Evolutionary conservation across 2,888 invertebrate species (phyloP).

Genomic region (Andrena minutula): DNA sequence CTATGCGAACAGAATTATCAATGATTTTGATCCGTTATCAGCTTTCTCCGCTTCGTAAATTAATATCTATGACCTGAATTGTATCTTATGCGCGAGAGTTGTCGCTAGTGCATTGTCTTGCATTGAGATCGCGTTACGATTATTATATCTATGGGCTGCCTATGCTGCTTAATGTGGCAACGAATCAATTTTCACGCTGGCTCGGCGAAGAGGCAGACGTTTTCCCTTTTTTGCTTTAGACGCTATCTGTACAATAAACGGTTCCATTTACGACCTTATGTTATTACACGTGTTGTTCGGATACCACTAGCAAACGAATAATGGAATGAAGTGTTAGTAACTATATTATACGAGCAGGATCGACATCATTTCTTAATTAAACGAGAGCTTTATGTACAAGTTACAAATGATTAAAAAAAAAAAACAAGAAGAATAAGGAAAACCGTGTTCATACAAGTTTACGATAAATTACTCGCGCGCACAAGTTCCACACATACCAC

Average conservation of each 20-base stretch:
- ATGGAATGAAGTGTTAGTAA: slow-evolving; percentile 68
- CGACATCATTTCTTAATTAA: slow-evolving; percentile 42
- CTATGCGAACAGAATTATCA: slow-evolving; percentile 61
- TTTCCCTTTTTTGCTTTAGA: slow-evolving; percentile 6
- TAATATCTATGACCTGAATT: slow-evolving; percentile 43
- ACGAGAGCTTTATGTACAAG: slow-evolving; percentile 58
- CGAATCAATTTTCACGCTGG: slow-evolving; percentile 24
- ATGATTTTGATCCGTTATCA: slow-evolving; percentile 47
- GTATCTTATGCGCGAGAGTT: slow-evolving; percentile 54
- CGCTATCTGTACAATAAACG: slow-evolving; percentile 47
- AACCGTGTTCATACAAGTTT: slow-evolving; percentile 31
- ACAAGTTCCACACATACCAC: slow-evolving; percentile 28
- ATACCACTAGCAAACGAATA: slow-evolving; percentile 45
- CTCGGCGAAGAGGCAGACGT: slow-evolving; percentile 17
- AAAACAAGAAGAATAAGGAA: not conserved
- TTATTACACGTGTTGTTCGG: slow-evolving; percentile 29
- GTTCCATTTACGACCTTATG: slow-evolving; percentile 25
- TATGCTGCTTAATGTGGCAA: not conserved
- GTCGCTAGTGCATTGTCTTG: slow-evolving; percentile 67
- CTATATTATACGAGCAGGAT: slow-evolving; percentile 49
- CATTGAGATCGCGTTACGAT: slow-evolving; percentile 57
- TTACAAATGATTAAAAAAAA: slow-evolving; percentile 42
- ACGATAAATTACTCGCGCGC: slow-evolving; percentile 34
- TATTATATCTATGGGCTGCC: slow-evolving; percentile 16
- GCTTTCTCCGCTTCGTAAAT: slow-evolving; percentile 52